Conservation (phyloP, 2,113 vertebrate species). For the human (Homo sapiens) region DNA sequence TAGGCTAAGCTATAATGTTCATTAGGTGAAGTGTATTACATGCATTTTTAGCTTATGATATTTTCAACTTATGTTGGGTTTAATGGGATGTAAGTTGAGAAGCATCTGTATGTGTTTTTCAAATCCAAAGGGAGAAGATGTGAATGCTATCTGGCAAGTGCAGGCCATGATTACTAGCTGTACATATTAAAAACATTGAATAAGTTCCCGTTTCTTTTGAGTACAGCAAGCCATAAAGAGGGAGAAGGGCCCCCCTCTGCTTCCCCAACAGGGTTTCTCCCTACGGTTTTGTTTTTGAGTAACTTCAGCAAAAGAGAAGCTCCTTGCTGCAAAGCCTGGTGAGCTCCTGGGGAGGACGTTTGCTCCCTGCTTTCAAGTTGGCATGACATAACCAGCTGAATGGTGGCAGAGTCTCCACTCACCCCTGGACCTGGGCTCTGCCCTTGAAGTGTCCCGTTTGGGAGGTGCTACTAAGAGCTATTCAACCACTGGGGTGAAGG, state of each 20-base stretch:
- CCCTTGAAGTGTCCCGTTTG: neutral
- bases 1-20: neutral
- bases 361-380: neutral
- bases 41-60: neutral
- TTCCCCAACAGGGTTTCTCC: neutral
- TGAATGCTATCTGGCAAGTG: constrained; percentile 13
- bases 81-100: neutral
- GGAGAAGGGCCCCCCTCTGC: neutral
- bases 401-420: neutral
- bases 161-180: constrained; percentile 12
- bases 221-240: neutral
- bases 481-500: neutral
- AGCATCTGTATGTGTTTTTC: neutral
- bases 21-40: neutral
- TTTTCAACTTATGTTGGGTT: neutral
- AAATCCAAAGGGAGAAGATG: neutral
- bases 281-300: neutral
- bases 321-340: neutral
- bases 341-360: neutral
- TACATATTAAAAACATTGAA: neutral
- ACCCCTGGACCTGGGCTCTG: neutral
- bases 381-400: neutral
- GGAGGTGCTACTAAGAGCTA: neutral
- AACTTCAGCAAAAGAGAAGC: neutral
- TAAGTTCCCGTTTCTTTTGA: neutral